phyloP scores from a whole-genome alignment of 2,113 vertebrate genomes.

The Bufo bufo region DNA sequence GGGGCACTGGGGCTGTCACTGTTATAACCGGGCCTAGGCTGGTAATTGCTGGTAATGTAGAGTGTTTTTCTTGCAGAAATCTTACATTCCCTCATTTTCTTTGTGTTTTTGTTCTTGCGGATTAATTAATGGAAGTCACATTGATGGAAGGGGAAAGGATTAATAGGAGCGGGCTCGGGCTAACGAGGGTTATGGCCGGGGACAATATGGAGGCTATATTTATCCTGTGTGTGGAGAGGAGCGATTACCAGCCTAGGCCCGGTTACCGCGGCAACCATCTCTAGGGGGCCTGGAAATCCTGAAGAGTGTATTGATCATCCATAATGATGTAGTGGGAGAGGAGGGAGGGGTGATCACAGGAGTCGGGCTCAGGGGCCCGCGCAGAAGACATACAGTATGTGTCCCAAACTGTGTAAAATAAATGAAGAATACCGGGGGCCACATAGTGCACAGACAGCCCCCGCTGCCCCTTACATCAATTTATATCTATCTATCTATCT shows the following conservation, averaged over 20 bases:
- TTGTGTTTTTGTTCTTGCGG: background rate
- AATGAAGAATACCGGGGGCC: background rate
- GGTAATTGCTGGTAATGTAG: background rate
- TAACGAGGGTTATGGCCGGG: constrained; percentile 63
- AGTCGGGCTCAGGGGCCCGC: constrained; percentile 71
- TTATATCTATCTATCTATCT: background rate
- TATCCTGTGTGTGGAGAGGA: constrained; percentile 67
- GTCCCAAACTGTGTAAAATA: background rate
- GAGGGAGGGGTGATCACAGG: constrained; percentile 76
- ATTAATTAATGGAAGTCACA: constrained; percentile 2
- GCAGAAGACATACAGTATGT: constrained; percentile 60
- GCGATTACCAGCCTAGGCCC: constrained; percentile 74
- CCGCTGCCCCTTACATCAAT: too few relatives aligned
- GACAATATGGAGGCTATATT: constrained; percentile 68
- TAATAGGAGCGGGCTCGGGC: constrained; percentile 53
- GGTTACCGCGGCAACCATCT: constrained; percentile 86
- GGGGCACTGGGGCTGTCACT: background rate
- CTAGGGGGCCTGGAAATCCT: constrained; percentile 73
- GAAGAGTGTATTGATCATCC: constrained; percentile 91
- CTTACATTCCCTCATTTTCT: background rate
- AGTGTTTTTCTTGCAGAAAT: background rate
- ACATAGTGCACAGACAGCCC: background rate
- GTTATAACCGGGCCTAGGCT: too few relatives aligned
- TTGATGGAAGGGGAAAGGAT: constrained; percentile 58
- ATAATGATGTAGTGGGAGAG: constrained; percentile 75